Evolutionary conservation across 2,888 invertebrate species (phyloP).

Genomic region (Cryptocheilus praepositus): DNA sequence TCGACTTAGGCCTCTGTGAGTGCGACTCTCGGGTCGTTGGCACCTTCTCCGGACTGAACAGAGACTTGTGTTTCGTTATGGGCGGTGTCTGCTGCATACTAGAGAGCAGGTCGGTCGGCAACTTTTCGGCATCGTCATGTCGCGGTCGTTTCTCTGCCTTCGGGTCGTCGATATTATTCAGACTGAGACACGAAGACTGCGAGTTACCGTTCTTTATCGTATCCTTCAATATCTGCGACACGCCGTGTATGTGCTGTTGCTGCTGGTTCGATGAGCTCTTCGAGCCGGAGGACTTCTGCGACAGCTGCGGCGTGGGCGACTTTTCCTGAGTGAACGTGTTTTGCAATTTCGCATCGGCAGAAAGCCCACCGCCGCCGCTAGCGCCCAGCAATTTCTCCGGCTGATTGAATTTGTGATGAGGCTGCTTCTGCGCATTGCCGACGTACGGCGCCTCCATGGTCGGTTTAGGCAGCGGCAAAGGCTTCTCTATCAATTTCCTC

Average conservation of each 20-base stretch:
- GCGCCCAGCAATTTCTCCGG: constrained; percentile 42
- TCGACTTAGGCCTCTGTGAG: constrained; percentile 69
- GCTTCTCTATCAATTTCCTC: constrained; percentile 69
- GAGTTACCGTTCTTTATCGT: constrained; percentile 60
- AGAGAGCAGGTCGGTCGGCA: constrained; percentile 45
- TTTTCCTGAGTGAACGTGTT: constrained; percentile 48
- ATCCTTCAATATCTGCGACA: constrained; percentile 56
- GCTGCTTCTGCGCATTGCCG: constrained; percentile 63
- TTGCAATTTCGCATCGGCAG: constrained; percentile 39
- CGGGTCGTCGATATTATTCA: constrained; percentile 65
- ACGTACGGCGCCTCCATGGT: constrained; percentile 62
- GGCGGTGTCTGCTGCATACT: constrained; percentile 53
- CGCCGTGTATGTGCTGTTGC: constrained; percentile 54
- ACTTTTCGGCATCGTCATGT: constrained; percentile 53
- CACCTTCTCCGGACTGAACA: constrained; percentile 82
- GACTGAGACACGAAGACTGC: constrained; percentile 44
- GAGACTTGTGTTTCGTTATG: constrained; percentile 72
- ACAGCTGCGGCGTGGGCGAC: constrained; percentile 48
- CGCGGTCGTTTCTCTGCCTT: constrained; percentile 68
- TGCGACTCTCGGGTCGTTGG: constrained; percentile 75
- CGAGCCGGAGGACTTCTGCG: constrained; percentile 34
- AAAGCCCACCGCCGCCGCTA: constrained; percentile 19
- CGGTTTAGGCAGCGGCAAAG: constrained; percentile 61
- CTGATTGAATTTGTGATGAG: constrained; percentile 64
- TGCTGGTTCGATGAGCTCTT: constrained; percentile 23